Base-by-base conservation (phyloP, 1,140 invertebrate genomes). In the Trichoplusia ni region DNA sequence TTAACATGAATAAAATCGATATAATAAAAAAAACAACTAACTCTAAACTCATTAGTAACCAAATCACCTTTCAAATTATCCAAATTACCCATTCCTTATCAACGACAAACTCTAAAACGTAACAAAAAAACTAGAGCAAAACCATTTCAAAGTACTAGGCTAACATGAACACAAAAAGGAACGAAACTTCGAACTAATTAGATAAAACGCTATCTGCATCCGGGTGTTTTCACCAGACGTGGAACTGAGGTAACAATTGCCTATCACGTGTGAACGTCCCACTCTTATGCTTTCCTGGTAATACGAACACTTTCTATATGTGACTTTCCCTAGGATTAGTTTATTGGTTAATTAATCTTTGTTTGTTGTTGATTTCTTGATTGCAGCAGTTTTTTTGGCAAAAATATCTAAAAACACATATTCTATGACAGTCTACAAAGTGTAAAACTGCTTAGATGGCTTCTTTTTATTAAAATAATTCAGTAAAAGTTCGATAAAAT, bases 141-240 rank as follows among this genome's bases (percentile, higher is more conserved):
- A 42, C 25, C 53, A 40, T 37, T 25, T 5, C 61, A 42, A 71
- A 60, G 64, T 77, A 78, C 72, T 46, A 76, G 71, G 73, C 56
- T 47, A 11, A 61, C 75, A 82, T 78, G 82, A 80, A 75, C 60
- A 66, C 66, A 64, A n/a, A n/a, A n/a, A n/a, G n/a, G n/a, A n/a
- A n/a, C n/a, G n/a, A n/a, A n/a, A n/a, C n/a, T n/a, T n/a, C 29
- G 56, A 63, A 71, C 58, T 53, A 76, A 71, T 65, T 74, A 86
- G 84, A 86, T 84, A 86, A 82, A 80, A 73, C 76, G 63, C 61
- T 81, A 84, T 84, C 72, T 75, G 64, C 77, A 82, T 84, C 82
- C 82, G 82, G 80, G 79, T 79, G 79, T 79, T 84, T 84, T 86
- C 82, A 84, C 81, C 77, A 59, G 35, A 64, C 67, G 60, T 73